phyloP scores from a whole-genome alignment of 2,888 invertebrate genomes.

The Phragmatobia fuliginosa region DNA sequence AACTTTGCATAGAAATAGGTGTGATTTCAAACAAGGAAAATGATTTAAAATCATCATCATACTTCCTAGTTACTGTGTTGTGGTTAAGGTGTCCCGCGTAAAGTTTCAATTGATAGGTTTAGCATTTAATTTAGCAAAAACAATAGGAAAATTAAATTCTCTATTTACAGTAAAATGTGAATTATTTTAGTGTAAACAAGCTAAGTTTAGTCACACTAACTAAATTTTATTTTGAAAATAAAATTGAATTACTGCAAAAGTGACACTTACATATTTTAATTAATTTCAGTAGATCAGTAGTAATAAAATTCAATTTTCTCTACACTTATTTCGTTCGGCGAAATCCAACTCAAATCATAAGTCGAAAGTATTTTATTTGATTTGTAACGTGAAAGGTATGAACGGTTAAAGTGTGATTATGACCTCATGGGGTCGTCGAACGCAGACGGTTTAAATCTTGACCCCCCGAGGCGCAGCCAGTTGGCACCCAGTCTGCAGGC shows the following conservation, averaged over 20 bases:
- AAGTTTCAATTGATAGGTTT: not conserved
- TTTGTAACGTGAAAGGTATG: slow-evolving; percentile 57
- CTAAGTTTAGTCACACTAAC: not conserved
- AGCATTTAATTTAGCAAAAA: not conserved
- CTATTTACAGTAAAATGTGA: not conserved
- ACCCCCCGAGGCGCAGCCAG: slow-evolving; percentile 51
- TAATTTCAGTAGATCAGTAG: no score
- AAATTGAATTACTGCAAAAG: no score
- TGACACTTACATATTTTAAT: no score
- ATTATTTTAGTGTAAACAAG: not conserved
- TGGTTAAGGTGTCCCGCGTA: not conserved
- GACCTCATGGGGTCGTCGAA: slow-evolving; percentile 64
- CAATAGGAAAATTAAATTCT: not conserved
- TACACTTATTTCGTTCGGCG: no score
- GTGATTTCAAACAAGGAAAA: slow-evolving; percentile 8
- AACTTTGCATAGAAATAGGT: not conserved
- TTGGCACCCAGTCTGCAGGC: slow-evolving; percentile 43
- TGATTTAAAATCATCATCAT: not conserved
- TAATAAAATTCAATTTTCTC: no score
- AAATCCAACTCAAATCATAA: slow-evolving; percentile 31
- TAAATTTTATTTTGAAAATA: no score
- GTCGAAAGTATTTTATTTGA: slow-evolving; percentile 29
- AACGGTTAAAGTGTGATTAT: slow-evolving; percentile 40
- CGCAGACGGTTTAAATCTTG: slow-evolving; percentile 57
- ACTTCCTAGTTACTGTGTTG: not conserved